Evolutionary conservation across 2,113 vertebrate genomes (phyloP).

Genomic region (Marmota monax): DNA sequence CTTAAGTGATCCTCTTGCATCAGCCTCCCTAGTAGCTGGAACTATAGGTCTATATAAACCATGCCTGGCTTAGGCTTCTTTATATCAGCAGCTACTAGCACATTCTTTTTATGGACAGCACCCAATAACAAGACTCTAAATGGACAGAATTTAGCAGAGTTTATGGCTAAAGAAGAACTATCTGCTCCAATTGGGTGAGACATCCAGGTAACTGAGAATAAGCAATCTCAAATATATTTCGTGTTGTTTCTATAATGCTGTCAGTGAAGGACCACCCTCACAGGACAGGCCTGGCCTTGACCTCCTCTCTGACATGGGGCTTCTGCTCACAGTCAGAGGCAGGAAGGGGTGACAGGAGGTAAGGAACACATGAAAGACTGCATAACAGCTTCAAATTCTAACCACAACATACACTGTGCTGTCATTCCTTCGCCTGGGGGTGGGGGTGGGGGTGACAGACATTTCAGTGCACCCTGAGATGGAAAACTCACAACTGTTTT

Average conservation of each 20-base stretch:
- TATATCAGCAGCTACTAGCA: background rate
- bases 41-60: background rate
- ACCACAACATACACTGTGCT: background rate
- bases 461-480: background rate
- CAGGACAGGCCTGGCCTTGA: background rate
- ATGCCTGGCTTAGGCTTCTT: background rate
- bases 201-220: background rate
- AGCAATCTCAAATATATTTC: background rate
- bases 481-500: conserved; percentile 42
- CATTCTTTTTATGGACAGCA: background rate
- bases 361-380: background rate
- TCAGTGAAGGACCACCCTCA: background rate
- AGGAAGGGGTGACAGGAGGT: background rate
- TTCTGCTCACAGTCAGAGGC: background rate
- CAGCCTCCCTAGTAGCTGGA: background rate
- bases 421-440: background rate
- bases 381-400: background rate
- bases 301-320: background rate
- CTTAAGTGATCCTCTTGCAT: background rate
- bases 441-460: background rate
- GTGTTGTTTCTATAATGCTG: background rate
- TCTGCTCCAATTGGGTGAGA: background rate
- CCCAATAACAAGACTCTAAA: background rate
- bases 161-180: background rate
- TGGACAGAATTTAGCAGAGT: background rate